Evolutionary conservation across 2,113 vertebrate genomes (phyloP), one percentile per base, ranked within the genome.

Genomic region (Buteo buteo): DNA sequence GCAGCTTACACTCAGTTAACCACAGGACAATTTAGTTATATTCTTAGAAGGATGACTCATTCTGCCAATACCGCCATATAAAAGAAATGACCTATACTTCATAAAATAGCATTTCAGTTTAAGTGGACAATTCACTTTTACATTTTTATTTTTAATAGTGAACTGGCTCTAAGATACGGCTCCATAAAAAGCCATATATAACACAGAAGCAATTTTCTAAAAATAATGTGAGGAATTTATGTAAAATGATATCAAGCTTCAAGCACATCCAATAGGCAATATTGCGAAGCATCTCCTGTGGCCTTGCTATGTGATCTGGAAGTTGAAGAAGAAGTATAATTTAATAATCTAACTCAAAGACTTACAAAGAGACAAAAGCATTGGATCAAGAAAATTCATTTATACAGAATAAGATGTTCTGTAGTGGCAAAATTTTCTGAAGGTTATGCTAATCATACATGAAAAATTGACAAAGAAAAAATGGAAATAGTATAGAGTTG

Each of bases 51-150:
- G 36, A 93, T 97, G 57, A 96, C 45, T 96, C 78, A 94, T 86
- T 96, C 79, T 93, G 34, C 54, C 94, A 94, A 88, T 87, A 93
- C 22, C 7, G 3, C 24, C 40, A 44, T 47, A 89, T 86, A 80
- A 86, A 94, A 86, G 70, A 81, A 87, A 87, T 85, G 6, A 92
- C 89, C 49, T 91, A n/a, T 71, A 70, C 66, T 82, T 94, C 94
- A 93, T 86, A 83, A 97, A 96, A 96, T 12, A 94, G 11, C 38
- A 74, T 86, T 82, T 96, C 58, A 80, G 49, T 96, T 97, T 90
- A 94, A 95, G 89, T 69, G 92, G 72, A 91, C 90, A 85, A 93
- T 95, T 92, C 93, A n/a, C 57, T 70, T 82, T 94, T 76, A 91
- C 52, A 82, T 72, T 79, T 96, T 91, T 77, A 79, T 73, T 84